phyloP scores from a whole-genome alignment of 2,888 invertebrate species.

The Helleia helle region DNA sequence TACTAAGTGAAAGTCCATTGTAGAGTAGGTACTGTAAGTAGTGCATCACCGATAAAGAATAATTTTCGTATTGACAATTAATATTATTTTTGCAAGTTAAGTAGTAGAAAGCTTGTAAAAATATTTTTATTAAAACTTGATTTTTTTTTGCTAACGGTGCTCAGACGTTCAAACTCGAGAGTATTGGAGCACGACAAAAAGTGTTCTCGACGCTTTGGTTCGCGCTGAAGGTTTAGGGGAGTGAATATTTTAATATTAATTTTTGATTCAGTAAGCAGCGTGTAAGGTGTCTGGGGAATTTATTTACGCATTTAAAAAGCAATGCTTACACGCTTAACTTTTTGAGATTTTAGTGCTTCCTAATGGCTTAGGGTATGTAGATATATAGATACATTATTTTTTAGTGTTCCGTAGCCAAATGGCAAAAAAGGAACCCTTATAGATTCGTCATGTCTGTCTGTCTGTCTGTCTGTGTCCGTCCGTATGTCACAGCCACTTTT shows the following conservation, averaged over 20 bases:
- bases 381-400: too few relatives aligned
- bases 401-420: too few relatives aligned
- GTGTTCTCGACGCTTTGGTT: slow-evolving; percentile 4
- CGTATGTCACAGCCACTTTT: too few relatives aligned
- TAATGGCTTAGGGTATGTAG: too few relatives aligned
- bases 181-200: slow-evolving; percentile 8
- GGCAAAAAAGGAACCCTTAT: too few relatives aligned
- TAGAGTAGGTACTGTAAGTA: background rate
- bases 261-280: background rate
- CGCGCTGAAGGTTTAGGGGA: slow-evolving; percentile 6
- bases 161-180: slow-evolving; percentile 4
- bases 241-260: slow-evolving; percentile 1
- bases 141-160: slow-evolving; percentile 6
- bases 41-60: background rate
- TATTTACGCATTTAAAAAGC: too few relatives aligned
- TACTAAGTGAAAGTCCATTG: background rate
- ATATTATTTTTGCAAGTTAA: background rate
- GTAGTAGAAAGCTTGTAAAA: slow-evolving; percentile 1
- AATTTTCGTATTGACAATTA: background rate
- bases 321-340: too few relatives aligned
- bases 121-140: background rate
- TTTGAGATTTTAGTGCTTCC: too few relatives aligned
- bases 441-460: too few relatives aligned
- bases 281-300: too few relatives aligned
- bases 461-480: too few relatives aligned